These are phyloP conservation scores for Anastrepha obliqua DNA, from an alignment of 1,140 invertebrate genomes.

Conservation along the genomic window DNA sequence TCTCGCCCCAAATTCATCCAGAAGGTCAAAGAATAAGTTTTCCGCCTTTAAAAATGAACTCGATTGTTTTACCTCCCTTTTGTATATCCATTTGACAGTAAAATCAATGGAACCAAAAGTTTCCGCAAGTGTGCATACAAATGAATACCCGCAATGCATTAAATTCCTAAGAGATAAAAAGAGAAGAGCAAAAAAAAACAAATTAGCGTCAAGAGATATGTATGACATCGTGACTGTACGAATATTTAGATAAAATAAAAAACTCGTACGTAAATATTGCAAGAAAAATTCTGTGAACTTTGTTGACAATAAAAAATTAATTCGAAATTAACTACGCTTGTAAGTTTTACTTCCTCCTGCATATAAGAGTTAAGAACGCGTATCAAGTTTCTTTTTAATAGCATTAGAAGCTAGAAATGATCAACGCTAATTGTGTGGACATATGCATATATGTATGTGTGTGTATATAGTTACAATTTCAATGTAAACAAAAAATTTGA, in stretches of 20 bases:
- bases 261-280: not conserved
- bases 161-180: not conserved
- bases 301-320: constrained; percentile 35
- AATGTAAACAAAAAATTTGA: too few relatives aligned
- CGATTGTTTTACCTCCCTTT: too few relatives aligned
- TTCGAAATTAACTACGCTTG: not conserved
- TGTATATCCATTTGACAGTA: too few relatives aligned
- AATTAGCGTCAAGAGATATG: not conserved
- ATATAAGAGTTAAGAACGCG: constrained; percentile 9
- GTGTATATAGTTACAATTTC: too few relatives aligned
- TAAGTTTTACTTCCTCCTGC: not conserved
- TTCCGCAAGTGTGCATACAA: not conserved
- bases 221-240: not conserved
- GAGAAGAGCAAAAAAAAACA: not conserved
- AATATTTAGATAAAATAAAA: not conserved
- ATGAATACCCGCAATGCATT: not conserved
- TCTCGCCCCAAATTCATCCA: too few relatives aligned
- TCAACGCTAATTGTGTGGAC: not conserved
- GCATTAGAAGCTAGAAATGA: not conserved
- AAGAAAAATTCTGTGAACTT: not conserved
- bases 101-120: too few relatives aligned
- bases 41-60: too few relatives aligned
- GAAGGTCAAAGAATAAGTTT: too few relatives aligned
- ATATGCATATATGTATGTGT: not conserved
- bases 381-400: constrained; percentile 36